Conservation (phyloP, 2,888 invertebrate species). For the Catocala fraxini region DNA sequence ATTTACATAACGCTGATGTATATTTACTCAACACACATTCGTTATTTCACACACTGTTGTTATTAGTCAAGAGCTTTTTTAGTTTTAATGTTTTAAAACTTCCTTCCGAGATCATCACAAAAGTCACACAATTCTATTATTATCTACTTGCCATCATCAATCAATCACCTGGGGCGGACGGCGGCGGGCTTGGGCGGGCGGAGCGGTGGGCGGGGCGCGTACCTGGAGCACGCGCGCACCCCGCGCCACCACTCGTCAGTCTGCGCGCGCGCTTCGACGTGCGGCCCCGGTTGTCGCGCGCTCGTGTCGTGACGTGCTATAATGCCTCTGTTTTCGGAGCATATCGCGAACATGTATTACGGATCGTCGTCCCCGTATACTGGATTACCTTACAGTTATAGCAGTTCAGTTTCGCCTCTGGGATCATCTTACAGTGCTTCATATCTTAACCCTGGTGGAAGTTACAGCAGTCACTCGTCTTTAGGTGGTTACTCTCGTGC, state of each 20-base stretch:
- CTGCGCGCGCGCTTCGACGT: slow-evolving; percentile 65
- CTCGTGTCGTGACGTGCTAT: slow-evolving; percentile 53
- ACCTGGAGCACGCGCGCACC: slow-evolving; percentile 53
- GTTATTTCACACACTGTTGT: neutral
- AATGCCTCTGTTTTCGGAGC: slow-evolving; percentile 91
- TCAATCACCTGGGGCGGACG: slow-evolving; percentile 76
- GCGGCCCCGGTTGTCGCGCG: slow-evolving; percentile 60
- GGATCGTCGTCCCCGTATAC: slow-evolving; percentile 82
- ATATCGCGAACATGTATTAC: slow-evolving; percentile 88
- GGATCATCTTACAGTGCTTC: slow-evolving; percentile 82
- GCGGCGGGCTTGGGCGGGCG: slow-evolving; percentile 52
- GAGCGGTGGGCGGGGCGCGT: slow-evolving; percentile 61
- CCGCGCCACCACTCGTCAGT: slow-evolving; percentile 59
- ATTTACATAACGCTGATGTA: neutral
- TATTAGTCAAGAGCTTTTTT: slow-evolving; percentile 1
- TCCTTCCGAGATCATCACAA: slow-evolving; percentile 63
- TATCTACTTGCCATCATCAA: slow-evolving; percentile 75
- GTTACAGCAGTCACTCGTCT: slow-evolving; percentile 82
- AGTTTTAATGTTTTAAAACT: slow-evolving; percentile 42
- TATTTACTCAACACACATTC: neutral
- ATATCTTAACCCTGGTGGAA: slow-evolving; percentile 82
- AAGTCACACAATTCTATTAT: slow-evolving; percentile 72
- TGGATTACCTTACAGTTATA: slow-evolving; percentile 81
- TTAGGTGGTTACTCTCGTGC: slow-evolving; percentile 87
- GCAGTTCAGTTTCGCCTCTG: slow-evolving; percentile 76